Conservation (phyloP, 2,113 vertebrate genomes). For the Anhinga rufa region DNA sequence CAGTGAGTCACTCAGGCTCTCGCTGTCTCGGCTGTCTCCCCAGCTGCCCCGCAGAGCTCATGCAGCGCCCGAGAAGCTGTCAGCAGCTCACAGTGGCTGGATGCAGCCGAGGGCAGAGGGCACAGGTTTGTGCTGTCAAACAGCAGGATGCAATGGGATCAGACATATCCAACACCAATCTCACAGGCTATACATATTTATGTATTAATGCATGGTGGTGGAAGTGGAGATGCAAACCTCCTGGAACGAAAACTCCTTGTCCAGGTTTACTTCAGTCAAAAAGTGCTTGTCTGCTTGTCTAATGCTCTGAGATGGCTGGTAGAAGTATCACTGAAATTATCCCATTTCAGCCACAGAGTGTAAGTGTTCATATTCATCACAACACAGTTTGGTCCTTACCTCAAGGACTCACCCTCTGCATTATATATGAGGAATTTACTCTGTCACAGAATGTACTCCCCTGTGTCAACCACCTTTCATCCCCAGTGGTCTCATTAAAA, state of each 20-base stretch:
- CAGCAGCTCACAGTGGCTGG: not conserved
- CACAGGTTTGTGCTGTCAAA: not conserved
- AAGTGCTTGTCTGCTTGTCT: not conserved
- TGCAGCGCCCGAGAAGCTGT: accelerated
- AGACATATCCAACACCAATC: not conserved
- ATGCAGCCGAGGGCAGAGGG: not conserved
- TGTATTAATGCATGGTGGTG: not conserved
- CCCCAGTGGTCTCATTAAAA: not conserved
- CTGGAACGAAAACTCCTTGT: not conserved
- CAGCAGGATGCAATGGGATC: not conserved
- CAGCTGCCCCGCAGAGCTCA: not conserved
- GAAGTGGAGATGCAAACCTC: not conserved
- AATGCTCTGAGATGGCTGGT: not conserved
- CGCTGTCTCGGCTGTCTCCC: accelerated
- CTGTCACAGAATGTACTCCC: not conserved
- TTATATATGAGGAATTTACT: not conserved
- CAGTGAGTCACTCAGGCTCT: accelerated
- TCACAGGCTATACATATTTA: not conserved
- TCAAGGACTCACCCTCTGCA: not conserved
- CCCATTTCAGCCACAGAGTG: not conserved
- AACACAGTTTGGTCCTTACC: not conserved
- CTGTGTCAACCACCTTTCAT: not conserved
- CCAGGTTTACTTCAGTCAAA: not conserved
- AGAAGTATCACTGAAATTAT: not conserved
- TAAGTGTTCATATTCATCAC: not conserved